A percentile compares a stretch with the other conserved stretches of the same genome.
These are phyloP conservation scores for Acanthosoma haemorrhoidale DNA, from an alignment of 2,888 invertebrate species.

Conservation along the genomic window DNA sequence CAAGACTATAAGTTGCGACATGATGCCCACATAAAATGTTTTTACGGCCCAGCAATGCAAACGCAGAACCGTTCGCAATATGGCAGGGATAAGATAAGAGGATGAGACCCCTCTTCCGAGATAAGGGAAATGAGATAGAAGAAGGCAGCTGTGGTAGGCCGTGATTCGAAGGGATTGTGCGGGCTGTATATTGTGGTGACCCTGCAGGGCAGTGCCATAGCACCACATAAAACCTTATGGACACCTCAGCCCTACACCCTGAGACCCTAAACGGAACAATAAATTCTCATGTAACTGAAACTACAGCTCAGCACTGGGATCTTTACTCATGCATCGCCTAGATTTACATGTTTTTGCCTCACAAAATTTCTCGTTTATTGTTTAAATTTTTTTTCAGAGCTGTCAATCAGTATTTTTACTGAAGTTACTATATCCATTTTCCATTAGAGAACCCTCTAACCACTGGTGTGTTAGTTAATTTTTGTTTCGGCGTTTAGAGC, in stretches of 20 bases:
- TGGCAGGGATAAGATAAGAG: no score
- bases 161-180: neutral
- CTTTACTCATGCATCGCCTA: neutral
- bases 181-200: neutral
- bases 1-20: no score
- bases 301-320: neutral
- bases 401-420: neutral
- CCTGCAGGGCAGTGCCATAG: neutral
- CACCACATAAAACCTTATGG: constrained; percentile 4
- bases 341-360: constrained; percentile 3
- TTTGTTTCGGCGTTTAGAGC: neutral
- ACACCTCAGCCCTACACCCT: neutral
- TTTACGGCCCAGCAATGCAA: no score
- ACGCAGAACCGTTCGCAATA: no score
- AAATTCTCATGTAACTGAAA: constrained; percentile 9
- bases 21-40: no score
- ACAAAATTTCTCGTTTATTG: no score
- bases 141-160: neutral
- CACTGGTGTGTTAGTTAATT: no score
- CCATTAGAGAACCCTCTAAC: no score
- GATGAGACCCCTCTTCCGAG: no score
- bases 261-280: neutral
- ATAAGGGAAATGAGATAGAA: neutral
- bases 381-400: neutral
- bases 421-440: no score